Evolutionary conservation across 1,140 invertebrate species (phyloP).

Genomic region (Pseudomyrmex concolor): DNA sequence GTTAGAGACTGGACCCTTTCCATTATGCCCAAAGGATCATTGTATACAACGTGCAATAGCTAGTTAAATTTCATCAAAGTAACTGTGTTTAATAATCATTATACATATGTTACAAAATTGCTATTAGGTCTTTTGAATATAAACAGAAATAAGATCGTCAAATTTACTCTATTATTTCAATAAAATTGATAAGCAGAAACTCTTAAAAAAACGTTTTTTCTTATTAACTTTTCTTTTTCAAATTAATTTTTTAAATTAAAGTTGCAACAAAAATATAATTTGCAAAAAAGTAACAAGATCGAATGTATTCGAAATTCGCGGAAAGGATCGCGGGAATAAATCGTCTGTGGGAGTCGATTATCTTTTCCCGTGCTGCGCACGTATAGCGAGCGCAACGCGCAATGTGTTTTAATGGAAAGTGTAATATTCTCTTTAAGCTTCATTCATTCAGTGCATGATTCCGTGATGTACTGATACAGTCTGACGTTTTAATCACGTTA

Average conservation of each 20-base stretch:
- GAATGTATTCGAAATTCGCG: not conserved
- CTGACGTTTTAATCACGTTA: slow-evolving; percentile 66
- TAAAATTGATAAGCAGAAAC: too few species aligned
- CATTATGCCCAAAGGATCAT: too few species aligned
- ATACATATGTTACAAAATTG: too few species aligned
- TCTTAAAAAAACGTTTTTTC: too few species aligned
- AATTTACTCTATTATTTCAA: too few species aligned
- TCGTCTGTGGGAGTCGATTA: not conserved
- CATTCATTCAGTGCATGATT: slow-evolving; percentile 49
- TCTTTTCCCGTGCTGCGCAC: not conserved
- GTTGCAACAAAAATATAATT: slow-evolving; percentile 9
- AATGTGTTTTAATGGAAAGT: slow-evolving; percentile 35
- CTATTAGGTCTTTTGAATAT: too few species aligned
- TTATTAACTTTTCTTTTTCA: not conserved
- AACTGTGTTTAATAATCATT: too few species aligned
- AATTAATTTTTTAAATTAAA: slow-evolving; percentile 20
- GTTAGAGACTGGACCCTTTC: not conserved
- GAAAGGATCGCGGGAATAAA: not conserved
- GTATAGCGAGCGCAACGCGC: slow-evolving; percentile 3
- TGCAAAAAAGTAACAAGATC: not conserved
- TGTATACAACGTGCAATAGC: too few species aligned
- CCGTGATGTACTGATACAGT: slow-evolving; percentile 52
- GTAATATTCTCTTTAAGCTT: slow-evolving; percentile 52
- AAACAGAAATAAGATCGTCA: too few species aligned
- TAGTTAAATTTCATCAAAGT: too few species aligned